phyloP scores from a whole-genome alignment of 2,113 vertebrate genomes.

The Oostethus manadensis region DNA sequence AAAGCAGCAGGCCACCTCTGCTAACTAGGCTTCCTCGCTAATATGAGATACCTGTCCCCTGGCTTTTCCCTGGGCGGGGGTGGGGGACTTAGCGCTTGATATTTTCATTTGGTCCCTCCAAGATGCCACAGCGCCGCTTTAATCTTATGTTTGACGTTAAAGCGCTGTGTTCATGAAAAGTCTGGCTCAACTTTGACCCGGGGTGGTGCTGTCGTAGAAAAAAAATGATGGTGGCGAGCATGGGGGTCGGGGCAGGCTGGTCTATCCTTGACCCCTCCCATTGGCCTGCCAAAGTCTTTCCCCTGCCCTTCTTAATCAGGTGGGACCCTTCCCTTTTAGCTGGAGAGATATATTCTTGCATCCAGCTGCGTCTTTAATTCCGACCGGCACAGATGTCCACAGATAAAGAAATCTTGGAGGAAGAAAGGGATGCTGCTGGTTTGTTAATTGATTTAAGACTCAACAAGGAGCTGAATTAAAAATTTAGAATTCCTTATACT shows the following conservation, averaged over 20 bases:
- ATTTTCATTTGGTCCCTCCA: slow-evolving; percentile 85
- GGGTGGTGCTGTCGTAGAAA: slow-evolving; percentile 76
- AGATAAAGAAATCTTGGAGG: slow-evolving; percentile 22
- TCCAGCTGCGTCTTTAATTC: slow-evolving; percentile 58
- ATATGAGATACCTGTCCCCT: slow-evolving; percentile 81
- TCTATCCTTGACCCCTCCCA: slow-evolving; percentile 72
- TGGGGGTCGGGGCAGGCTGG: slow-evolving; percentile 59
- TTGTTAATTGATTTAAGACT: neutral
- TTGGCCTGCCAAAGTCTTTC: slow-evolving; percentile 68
- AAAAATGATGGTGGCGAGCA: slow-evolving; percentile 65
- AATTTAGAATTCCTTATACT: neutral
- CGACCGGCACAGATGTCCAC: slow-evolving; percentile 32
- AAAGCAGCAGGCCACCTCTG: slow-evolving; percentile 65
- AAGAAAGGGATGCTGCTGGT: slow-evolving; percentile 6
- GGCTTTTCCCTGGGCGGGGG: slow-evolving; percentile 74
- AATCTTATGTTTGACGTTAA: slow-evolving; percentile 86
- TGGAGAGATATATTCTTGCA: slow-evolving; percentile 45
- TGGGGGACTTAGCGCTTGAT: slow-evolving; percentile 83
- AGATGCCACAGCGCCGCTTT: slow-evolving; percentile 80
- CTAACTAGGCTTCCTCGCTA: slow-evolving; percentile 75
- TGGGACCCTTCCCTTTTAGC: slow-evolving; percentile 63
- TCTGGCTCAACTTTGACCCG: slow-evolving; percentile 79
- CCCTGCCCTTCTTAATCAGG: slow-evolving; percentile 70
- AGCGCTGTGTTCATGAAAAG: slow-evolving; percentile 85
- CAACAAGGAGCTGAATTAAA: neutral